Conservation (phyloP, 37 sponge, comb jelly and placozoan species). For the Hexactinellida sp. region DNA sequence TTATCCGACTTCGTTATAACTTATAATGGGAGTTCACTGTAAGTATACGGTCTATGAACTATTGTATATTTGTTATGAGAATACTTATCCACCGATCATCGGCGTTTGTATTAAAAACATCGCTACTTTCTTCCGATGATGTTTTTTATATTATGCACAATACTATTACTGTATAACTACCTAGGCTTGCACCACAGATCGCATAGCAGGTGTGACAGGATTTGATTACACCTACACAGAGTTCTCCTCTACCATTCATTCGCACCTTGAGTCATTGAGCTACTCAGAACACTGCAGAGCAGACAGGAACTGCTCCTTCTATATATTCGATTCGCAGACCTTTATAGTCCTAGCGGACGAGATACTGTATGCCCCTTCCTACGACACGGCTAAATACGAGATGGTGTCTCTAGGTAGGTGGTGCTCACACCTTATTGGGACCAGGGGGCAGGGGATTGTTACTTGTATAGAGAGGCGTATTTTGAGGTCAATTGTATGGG, state of each 20-base stretch:
- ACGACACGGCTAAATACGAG: background rate
- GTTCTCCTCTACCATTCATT: background rate
- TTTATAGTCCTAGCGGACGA: background rate
- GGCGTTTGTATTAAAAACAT: no score
- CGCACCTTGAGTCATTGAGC: background rate
- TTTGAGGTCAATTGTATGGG: no score
- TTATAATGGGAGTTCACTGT: no score
- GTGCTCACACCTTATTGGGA: background rate
- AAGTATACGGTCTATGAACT: background rate
- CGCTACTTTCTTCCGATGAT: no score
- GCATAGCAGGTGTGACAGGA: background rate
- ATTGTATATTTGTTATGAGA: background rate
- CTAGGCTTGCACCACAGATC: background rate
- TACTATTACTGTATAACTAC: no score
- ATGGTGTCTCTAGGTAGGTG: background rate
- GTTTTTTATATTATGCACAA: no score
- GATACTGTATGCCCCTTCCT: background rate
- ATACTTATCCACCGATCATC: no score
- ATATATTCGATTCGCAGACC: background rate
- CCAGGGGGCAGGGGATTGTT: no score
- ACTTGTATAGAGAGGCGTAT: no score
- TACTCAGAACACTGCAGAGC: background rate
- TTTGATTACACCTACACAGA: background rate
- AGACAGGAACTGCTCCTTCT: background rate
- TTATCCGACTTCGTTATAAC: no score